These are phyloP conservation scores for Atherinomorus stipes DNA, from an alignment of 2,113 vertebrate species.

Conservation along the genomic window DNA sequence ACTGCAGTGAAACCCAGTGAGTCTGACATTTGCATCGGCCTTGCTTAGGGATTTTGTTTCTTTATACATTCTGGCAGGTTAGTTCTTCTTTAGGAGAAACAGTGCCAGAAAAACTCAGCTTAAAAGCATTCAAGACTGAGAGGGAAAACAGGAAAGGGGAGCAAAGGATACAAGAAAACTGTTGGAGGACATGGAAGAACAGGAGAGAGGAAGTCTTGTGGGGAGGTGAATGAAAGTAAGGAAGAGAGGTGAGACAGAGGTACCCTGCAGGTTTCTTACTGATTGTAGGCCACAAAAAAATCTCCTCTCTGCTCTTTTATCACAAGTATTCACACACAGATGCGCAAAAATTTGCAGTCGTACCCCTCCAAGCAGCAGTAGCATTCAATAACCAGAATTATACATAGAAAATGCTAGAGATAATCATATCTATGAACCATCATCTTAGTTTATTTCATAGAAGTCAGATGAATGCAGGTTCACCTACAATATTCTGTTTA, in stretches of 20 bases:
- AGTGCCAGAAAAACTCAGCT: constrained; percentile 22
- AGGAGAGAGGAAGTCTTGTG: constrained; percentile 45
- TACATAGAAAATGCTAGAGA: too few relatives aligned
- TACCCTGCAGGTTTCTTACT: constrained; percentile 56
- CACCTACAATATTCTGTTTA: too few relatives aligned
- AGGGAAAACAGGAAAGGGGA: not conserved
- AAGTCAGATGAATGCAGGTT: too few relatives aligned
- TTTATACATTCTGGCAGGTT: constrained; percentile 52
- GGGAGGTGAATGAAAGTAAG: constrained; percentile 23
- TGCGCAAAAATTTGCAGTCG: not conserved
- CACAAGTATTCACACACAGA: constrained; percentile 3
- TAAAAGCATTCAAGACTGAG: not conserved
- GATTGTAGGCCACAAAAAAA: constrained; percentile 46
- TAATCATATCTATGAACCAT: too few relatives aligned
- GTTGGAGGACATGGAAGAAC: constrained; percentile 26
- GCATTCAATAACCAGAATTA: not conserved
- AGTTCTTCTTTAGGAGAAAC: constrained; percentile 29
- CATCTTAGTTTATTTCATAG: too few relatives aligned
- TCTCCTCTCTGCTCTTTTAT: constrained; percentile 41
- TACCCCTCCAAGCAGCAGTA: constrained; percentile 13
- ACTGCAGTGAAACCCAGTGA: constrained; percentile 4
- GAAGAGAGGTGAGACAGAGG: constrained; percentile 53
- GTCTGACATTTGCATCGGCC: constrained; percentile 7
- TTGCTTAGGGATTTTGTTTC: constrained; percentile 23
- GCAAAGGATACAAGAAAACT: not conserved